Base-by-base conservation (phyloP, 2,797 vertebrate species). In the Chrysolophus pictus region DNA sequence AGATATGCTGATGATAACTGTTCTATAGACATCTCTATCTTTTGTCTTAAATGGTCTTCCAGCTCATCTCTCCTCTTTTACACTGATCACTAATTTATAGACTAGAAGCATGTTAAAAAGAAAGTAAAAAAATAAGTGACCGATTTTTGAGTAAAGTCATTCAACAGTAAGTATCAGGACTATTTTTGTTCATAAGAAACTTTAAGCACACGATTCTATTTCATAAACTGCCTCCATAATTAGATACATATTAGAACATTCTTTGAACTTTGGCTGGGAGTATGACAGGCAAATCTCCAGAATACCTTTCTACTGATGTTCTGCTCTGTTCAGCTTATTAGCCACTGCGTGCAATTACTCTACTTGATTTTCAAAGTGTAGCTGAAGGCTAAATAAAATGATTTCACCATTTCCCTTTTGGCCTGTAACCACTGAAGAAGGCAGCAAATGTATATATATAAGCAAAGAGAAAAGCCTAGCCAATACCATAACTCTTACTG, bases 81-180 rank as follows among this genome's bases (percentile, higher is more conserved):
- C 68, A 29, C 29, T 92, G 49, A 89, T 94, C 41, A 91, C 39
- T 89, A 95, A 92, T 92, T 96, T 80, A 93, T 89, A 92, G 28
- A 44, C 33, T 8, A 62, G 33, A 60, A 70, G 28, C 4, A 16
- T 58, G 68, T 58, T 73, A 79, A 92, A 93, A 94, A 90, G 14
- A 60, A 93, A 53, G n/a, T 80, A 88, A 39, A 37, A 37, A 37
- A 35, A 87, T 79, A 92, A 77, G 70, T 24, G 37, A 67, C 31
- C 5, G 3, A 18, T 90, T 44, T 64, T 82, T 56, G 14, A 28
- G 15, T 41, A 70, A 81, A 0, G 26, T 55, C 47, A 68, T 46
- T 79, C 56, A 85, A 5, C 16, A 79, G 2, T 53, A 86, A 88
- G 41, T 64, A 92, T 18, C 44, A 78, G 39, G 9, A 46, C 12